Conservation (phyloP, 2,888 invertebrate species). For the Halictus quadricinctus region DNA sequence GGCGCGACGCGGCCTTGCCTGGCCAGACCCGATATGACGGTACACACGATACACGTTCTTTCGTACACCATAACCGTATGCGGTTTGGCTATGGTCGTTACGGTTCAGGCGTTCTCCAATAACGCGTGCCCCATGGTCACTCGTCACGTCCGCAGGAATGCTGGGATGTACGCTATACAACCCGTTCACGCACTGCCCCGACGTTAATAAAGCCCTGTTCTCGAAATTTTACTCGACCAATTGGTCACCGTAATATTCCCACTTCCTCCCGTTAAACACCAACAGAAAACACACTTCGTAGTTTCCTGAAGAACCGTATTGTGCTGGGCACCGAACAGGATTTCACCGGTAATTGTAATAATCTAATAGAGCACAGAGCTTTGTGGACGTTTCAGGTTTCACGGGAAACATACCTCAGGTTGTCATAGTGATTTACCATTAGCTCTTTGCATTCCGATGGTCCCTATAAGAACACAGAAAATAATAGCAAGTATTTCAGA, state of each 20-base stretch:
- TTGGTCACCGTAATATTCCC: slow-evolving; percentile 6
- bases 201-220: slow-evolving; percentile 63
- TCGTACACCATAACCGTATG: slow-evolving; percentile 77
- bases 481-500: too few species aligned
- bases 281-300: neutral
- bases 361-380: too few species aligned
- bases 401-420: too few species aligned
- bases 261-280: neutral
- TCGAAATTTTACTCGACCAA: slow-evolving; percentile 25
- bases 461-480: too few species aligned
- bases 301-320: neutral
- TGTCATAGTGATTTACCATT: too few species aligned
- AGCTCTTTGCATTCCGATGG: too few species aligned
- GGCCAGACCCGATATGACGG: slow-evolving; percentile 56
- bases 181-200: slow-evolving; percentile 68
- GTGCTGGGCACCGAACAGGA: neutral
- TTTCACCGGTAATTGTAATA: neutral
- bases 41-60: slow-evolving; percentile 69
- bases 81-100: slow-evolving; percentile 78
- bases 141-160: slow-evolving; percentile 73
- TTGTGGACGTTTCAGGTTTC: too few species aligned
- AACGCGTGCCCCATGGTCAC: slow-evolving; percentile 72
- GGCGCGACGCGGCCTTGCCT: slow-evolving; percentile 37
- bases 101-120: slow-evolving; percentile 79
- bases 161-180: slow-evolving; percentile 50